Base-by-base conservation (phyloP, 35 echinoderm and acorn worm species). In the Ophioderma brevispina region DNA sequence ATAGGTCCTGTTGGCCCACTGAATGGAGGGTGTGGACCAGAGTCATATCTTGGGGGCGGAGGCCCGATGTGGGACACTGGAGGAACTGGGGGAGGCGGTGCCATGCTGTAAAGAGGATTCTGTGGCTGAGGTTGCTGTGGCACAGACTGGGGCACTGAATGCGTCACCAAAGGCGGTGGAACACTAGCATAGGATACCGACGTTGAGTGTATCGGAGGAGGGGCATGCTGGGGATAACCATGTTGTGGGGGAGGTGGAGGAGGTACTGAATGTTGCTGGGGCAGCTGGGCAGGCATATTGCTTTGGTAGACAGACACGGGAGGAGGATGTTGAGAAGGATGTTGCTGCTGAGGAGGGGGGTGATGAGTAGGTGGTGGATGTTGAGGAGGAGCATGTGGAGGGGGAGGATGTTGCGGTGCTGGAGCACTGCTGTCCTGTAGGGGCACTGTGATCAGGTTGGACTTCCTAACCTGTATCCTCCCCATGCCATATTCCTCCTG, bases 371-470 rank as follows among this genome's bases (percentile, higher is more conserved):
- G n/a, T 13, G 76, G 91, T 13, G 91, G 91, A 13, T 39, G 77
- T 50, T 81, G 77, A 30, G 79, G 91, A 15, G 37, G 59, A 28
- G 59, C 85, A 35, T 80, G 91, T 19, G 84, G 89, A 17, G 80
- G 87, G 25, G 82, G 92, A 30, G 75, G 35, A 33, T 77, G 80
- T 17, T 84, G 89, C 4, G 91, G 90, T 23, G 89, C 70, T 17
- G 82, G 64, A 35, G 86, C 93, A 38, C 55, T 90, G 38, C 81
- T 91, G 79, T 98, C 96, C 23, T 98, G 96, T 64, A 98, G 32
- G 13, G 89, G 92, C 36, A 98, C 96, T 1, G 96, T 98, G 36
- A 98, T 98, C 17, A 98, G 92, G 75, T 98, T 98, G 33, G 96
- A 94, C 63, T 96, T 96, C 78, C 94, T 49, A 35, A 96, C 94